Conservation (phyloP, 2,797 vertebrate genomes). For the Danio choprae region DNA sequence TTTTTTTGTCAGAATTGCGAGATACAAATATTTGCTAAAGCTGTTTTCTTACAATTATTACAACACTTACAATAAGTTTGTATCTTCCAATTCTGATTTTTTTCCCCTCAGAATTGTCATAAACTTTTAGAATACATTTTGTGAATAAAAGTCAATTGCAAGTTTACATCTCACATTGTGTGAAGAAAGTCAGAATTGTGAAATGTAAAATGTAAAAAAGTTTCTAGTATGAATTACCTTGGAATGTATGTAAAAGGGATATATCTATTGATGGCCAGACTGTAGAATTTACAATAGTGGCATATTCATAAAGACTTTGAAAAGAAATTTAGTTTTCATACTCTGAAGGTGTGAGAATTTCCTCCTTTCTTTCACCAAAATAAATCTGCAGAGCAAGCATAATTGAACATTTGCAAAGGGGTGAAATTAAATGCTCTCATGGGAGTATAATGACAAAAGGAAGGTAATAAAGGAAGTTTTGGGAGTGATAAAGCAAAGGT, state of each 20-base stretch:
- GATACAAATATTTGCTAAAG: too few relatives aligned
- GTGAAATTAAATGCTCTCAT: not conserved
- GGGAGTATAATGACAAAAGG: constrained; percentile 19
- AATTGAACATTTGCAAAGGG: not conserved
- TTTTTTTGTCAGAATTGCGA: too few relatives aligned
- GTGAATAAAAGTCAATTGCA: too few relatives aligned
- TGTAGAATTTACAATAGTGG: not conserved
- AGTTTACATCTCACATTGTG: too few relatives aligned
- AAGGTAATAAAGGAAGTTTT: constrained; percentile 29
- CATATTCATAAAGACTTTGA: not conserved
- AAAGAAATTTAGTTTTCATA: not conserved
- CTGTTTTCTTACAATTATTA: too few relatives aligned
- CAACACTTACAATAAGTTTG: too few relatives aligned
- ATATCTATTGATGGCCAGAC: not conserved
- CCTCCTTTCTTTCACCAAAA: not conserved
- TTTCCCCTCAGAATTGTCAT: too few relatives aligned
- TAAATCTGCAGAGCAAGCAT: not conserved
- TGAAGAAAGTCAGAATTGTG: too few relatives aligned
- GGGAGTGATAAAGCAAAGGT: constrained; percentile 28
- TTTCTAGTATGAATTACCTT: not conserved
- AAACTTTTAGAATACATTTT: too few relatives aligned
- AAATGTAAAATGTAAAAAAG: too few relatives aligned
- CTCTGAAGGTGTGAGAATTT: not conserved
- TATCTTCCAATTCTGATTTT: too few relatives aligned
- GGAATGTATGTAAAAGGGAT: not conserved